These are phyloP conservation scores for Leuciscus waleckii DNA, from an alignment of 2,797 vertebrate genomes.

Conservation along the genomic window DNA sequence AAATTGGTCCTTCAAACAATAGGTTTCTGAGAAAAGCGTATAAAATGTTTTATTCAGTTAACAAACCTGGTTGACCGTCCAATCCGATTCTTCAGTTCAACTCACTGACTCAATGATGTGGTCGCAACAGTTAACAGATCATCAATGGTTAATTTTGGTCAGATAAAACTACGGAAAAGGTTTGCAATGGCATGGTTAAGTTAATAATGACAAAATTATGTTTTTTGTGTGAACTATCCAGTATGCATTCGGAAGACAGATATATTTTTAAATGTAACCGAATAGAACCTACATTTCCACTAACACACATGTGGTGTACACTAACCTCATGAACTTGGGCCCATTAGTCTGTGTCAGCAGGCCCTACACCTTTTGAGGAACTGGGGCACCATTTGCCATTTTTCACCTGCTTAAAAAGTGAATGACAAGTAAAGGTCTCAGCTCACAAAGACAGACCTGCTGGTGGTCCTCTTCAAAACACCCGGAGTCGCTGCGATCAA, in stretches of 20 bases:
- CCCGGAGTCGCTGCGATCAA: slow-evolving; percentile 66
- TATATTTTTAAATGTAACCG: slow-evolving; percentile 23
- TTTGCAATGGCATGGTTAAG: background rate
- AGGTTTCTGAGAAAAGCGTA: background rate
- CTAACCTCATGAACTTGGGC: slow-evolving; percentile 50
- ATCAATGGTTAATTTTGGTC: background rate
- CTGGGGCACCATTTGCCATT: slow-evolving; percentile 28
- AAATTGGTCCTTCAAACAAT: background rate
- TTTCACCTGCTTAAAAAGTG: slow-evolving; percentile 56
- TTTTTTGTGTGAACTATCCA: background rate
- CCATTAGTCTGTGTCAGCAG: slow-evolving; percentile 49
- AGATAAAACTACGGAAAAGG: background rate
- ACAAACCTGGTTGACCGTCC: background rate
- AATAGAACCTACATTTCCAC: slow-evolving; percentile 13
- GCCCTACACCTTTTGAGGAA: slow-evolving; percentile 40
- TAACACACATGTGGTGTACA: slow-evolving; percentile 26
- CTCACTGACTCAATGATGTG: background rate
- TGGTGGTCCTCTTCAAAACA: slow-evolving; percentile 63
- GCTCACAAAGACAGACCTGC: slow-evolving; percentile 57
- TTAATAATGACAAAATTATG: background rate
- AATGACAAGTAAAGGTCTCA: slow-evolving; percentile 60
- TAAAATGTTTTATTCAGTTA: background rate
- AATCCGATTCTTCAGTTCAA: background rate
- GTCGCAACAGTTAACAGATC: background rate
- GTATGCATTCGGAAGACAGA: slow-evolving; percentile 3